phyloP scores from a whole-genome alignment of 2,797 vertebrate species.

The Dermochelys coriacea region DNA sequence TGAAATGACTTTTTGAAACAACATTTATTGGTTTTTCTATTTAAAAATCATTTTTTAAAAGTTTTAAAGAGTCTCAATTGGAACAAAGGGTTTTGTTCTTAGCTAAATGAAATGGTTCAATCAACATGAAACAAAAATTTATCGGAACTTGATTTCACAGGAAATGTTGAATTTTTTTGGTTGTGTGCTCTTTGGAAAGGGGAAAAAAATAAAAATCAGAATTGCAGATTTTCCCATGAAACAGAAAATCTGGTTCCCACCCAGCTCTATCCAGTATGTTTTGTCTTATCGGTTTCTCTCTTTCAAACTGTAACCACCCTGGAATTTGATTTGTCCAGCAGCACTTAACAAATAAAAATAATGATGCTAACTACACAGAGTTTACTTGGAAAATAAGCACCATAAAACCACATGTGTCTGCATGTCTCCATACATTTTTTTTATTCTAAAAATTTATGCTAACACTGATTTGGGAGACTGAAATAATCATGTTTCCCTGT shows the following conservation, averaged over 20 bases:
- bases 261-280: not conserved
- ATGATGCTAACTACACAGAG: constrained; percentile 23
- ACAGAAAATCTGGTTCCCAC: not conserved
- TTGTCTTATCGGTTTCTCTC: not conserved
- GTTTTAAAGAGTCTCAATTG: not conserved
- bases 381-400: constrained; percentile 66
- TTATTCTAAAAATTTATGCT: constrained; percentile 60
- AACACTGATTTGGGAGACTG: constrained; percentile 63
- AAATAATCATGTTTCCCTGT: constrained; percentile 73
- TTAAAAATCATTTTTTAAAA: not conserved
- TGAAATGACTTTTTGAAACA: not conserved
- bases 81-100: not conserved
- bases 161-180: not conserved
- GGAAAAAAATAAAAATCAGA: not conserved
- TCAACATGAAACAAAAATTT: not conserved
- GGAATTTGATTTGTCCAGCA: constrained; percentile 30
- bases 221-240: not conserved
- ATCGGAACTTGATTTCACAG: not conserved
- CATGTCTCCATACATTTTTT: constrained; percentile 38
- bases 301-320: not conserved
- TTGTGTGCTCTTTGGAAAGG: not conserved
- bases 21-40: not conserved
- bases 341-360: constrained; percentile 68
- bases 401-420: constrained; percentile 52
- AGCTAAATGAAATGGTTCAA: not conserved